These are phyloP conservation scores for Altica lythri DNA, from an alignment of 2,888 invertebrate species.

Conservation along the genomic window DNA sequence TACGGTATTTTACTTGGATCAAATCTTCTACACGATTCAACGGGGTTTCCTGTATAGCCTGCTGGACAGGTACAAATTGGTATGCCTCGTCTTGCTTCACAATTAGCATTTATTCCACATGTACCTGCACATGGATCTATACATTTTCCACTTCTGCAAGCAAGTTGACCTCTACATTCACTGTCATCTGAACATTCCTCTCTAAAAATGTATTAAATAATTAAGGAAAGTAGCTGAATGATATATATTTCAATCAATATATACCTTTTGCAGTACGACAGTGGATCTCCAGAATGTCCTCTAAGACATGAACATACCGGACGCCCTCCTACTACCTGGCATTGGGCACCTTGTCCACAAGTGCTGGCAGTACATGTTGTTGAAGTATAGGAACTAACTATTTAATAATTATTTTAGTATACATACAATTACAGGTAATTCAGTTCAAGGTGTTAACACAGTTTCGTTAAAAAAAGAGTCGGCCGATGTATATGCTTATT, in stretches of 20 bases:
- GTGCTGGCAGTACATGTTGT: conserved; percentile 61
- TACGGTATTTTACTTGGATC: conserved; percentile 67
- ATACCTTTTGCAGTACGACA: conserved; percentile 67
- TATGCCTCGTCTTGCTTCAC: conserved; percentile 76
- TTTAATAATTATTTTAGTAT: too few species aligned
- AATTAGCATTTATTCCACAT: conserved; percentile 77
- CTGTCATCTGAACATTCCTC: conserved; percentile 65
- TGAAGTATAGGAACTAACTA: conserved; percentile 35
- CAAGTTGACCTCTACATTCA: conserved; percentile 74
- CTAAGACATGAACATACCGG: conserved; percentile 82
- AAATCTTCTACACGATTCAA: conserved; percentile 70
- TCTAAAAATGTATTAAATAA: conserved; percentile 47
- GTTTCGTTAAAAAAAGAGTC: too few species aligned
- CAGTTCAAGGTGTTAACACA: too few species aligned
- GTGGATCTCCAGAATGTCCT: conserved; percentile 80
- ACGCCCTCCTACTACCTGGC: conserved; percentile 66
- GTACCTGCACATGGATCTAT: conserved; percentile 77
- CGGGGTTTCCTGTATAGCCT: conserved; percentile 81
- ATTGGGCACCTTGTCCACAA: conserved; percentile 72
- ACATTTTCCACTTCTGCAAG: conserved; percentile 78
- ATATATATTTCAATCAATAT: too few species aligned
- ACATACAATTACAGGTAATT: too few species aligned
- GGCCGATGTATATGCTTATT: too few species aligned
- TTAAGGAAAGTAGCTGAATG: too few species aligned
- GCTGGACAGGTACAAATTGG: conserved; percentile 79